Conservation (phyloP, 37 sponge, comb jelly and placozoan species). For the Oscarella lobularis region DNA sequence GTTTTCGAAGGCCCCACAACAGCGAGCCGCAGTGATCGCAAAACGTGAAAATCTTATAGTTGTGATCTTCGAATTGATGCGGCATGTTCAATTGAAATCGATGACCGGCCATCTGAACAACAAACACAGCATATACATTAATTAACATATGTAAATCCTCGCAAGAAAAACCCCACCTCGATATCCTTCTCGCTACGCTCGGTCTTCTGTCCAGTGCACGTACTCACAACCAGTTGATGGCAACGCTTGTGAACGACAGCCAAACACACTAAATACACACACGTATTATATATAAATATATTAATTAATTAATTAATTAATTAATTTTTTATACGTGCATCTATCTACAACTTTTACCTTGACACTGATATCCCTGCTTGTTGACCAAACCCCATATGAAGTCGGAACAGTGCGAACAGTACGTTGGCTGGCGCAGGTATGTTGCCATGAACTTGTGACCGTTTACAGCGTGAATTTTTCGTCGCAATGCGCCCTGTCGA, state of each 20-base stretch:
- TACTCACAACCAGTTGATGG: constrained; percentile 60
- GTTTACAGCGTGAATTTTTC: constrained; percentile 87
- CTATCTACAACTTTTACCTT: no score
- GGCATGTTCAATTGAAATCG: constrained; percentile 92
- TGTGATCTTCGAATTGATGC: constrained; percentile 83
- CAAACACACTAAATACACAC: constrained; percentile 48
- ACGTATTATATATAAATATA: constrained; percentile 5
- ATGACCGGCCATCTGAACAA: constrained; percentile 13
- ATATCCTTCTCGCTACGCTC: constrained; percentile 19
- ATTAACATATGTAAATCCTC: not conserved
- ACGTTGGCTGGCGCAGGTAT: constrained; percentile 78
- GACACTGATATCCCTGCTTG: constrained; percentile 97
- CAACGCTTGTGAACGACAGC: constrained; percentile 94
- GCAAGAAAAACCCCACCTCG: not conserved
- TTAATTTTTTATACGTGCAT: no score
- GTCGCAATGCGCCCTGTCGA: constrained; percentile 75
- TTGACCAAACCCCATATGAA: constrained; percentile 92
- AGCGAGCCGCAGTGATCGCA: constrained; percentile 93
- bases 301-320: no score
- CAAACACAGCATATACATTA: not conserved
- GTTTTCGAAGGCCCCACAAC: constrained; percentile 77
- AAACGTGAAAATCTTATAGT: constrained; percentile 76
- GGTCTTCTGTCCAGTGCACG: constrained; percentile 46
- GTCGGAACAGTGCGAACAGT: constrained; percentile 91
- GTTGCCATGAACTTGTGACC: constrained; percentile 98